Percentiles rank a stretch among this genome's conserved stretches.
Conservation (phyloP, 2,888 invertebrate species). For the Dascillus cervinus region DNA sequence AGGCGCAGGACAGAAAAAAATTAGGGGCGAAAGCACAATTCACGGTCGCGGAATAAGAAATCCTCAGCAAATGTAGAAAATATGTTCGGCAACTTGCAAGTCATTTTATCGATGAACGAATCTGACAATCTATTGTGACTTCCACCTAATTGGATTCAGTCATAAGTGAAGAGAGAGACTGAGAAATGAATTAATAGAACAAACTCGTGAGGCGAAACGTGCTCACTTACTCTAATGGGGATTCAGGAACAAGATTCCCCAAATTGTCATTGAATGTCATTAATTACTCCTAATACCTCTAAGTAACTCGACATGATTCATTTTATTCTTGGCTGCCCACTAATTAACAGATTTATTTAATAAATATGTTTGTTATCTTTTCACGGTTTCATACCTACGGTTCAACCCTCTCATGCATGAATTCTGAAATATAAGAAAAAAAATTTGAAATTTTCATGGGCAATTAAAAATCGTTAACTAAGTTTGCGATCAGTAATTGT, state of each 20-base stretch:
- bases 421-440: too few species aligned
- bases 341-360: too few species aligned
- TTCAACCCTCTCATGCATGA: too few species aligned
- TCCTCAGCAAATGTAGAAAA: conserved; percentile 32
- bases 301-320: too few species aligned
- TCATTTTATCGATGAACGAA: conserved; percentile 35
- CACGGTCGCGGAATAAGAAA: conserved; percentile 28
- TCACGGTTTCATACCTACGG: too few species aligned
- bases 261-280: conserved; percentile 36
- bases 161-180: conserved; percentile 24
- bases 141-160: conserved; percentile 38
- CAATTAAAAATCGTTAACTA: too few species aligned
- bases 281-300: conserved; percentile 30
- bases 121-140: conserved; percentile 36
- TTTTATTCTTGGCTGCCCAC: too few species aligned
- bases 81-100: conserved; percentile 33
- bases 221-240: conserved; percentile 19
- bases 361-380: too few species aligned
- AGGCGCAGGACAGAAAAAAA: too few species aligned
- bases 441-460: too few species aligned
- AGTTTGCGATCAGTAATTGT: too few species aligned
- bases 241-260: conserved; percentile 31
- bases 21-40: conserved; percentile 28
- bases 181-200: conserved; percentile 37
- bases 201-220: conserved; percentile 31